Conservation (phyloP, 1,140 invertebrate species). For the Procambarus clarkii region DNA sequence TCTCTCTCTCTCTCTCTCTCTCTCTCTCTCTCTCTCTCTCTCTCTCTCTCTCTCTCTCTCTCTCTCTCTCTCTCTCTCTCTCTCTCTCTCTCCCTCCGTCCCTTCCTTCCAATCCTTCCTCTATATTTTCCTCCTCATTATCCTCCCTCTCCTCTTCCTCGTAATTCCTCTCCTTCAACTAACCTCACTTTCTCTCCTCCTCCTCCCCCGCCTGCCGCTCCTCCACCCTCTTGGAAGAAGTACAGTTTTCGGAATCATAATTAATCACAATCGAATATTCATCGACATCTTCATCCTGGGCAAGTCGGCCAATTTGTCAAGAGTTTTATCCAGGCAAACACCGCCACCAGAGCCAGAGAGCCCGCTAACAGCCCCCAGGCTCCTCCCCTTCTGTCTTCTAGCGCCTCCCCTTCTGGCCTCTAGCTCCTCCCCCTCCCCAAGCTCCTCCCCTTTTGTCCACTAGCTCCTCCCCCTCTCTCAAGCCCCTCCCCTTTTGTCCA, state of each 20-base stretch:
- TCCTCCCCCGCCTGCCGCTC: too few species aligned
- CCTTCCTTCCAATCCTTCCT: neutral
- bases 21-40: neutral
- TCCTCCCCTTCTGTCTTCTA: neutral
- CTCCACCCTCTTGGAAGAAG: neutral
- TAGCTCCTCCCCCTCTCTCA: too few species aligned
- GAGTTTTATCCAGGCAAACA: neutral
- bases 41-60: neutral
- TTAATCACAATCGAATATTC: slow-evolving; percentile 9
- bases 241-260: neutral
- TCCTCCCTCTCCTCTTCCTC: neutral
- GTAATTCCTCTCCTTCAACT: too few species aligned
- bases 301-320: neutral
- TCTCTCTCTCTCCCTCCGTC: too few species aligned
- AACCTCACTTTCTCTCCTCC: too few species aligned
- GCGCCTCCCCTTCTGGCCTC: too few species aligned
- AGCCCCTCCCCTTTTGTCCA: too few species aligned
- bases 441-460: too few species aligned
- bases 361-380: too few species aligned
- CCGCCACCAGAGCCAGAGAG: too few species aligned
- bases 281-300: neutral
- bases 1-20: neutral
- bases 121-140: neutral
- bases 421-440: too few species aligned
- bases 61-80: neutral